phyloP scores from a whole-genome alignment of 1,140 invertebrate genomes.

The Himalopsyche phryganea region DNA sequence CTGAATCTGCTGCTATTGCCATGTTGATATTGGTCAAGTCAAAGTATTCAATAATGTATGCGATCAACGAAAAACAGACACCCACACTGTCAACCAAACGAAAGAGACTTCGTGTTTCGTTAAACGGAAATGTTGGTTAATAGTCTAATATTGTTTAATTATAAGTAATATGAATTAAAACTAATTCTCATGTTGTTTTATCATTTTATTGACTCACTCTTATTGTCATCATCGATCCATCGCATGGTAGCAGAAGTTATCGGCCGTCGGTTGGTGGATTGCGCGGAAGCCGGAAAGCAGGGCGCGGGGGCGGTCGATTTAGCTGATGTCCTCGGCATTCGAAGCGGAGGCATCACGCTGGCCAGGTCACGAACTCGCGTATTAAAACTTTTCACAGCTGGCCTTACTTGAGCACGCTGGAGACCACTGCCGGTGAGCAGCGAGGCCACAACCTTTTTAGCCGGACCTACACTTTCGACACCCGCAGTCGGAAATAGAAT shows the following conservation, averaged over 20 bases:
- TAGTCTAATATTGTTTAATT: too few species aligned
- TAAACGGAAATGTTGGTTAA: too few species aligned
- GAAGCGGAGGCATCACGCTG: conserved; percentile 2
- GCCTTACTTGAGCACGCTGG: conserved; percentile 24
- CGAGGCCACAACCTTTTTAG: conserved; percentile 23
- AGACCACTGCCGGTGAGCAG: conserved; percentile 25
- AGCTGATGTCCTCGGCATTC: neutral
- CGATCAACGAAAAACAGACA: too few species aligned
- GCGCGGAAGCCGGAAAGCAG: neutral
- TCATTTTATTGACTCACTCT: conserved; percentile 26
- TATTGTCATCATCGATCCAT: conserved; percentile 25
- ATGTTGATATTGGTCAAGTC: too few species aligned
- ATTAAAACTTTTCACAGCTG: conserved; percentile 28
- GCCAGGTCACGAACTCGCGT: conserved; percentile 26
- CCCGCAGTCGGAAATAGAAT: neutral
- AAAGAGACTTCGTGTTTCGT: too few species aligned
- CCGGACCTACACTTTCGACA: conserved; percentile 13
- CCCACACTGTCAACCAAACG: too few species aligned
- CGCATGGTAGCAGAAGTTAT: neutral
- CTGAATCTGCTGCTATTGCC: too few species aligned
- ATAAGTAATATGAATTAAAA: too few species aligned
- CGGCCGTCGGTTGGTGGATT: neutral
- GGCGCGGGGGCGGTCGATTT: neutral
- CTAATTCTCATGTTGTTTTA: too few species aligned
- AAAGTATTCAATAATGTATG: too few species aligned